phyloP scores from a whole-genome alignment of 2,113 vertebrate genomes.

The Octodon degus region DNA sequence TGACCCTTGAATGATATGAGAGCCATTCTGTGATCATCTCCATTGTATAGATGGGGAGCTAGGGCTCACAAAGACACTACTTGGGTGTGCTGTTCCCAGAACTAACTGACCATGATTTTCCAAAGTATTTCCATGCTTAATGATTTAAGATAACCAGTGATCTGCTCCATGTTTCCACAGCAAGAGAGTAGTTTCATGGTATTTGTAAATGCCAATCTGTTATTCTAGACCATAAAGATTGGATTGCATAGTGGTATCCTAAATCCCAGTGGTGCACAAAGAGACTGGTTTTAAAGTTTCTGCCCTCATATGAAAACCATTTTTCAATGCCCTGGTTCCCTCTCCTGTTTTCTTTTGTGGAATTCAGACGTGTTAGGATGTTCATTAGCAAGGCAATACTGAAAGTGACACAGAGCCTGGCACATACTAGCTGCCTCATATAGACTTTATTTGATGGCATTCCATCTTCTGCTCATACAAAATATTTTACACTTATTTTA shows the following conservation, averaged over 20 bases:
- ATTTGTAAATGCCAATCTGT: not conserved
- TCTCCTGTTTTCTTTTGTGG: not conserved
- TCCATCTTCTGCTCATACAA: not conserved
- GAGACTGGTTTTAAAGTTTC: not conserved
- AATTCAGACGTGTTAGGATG: not conserved
- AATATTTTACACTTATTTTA: slow-evolving; percentile 50
- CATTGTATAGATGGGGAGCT: not conserved
- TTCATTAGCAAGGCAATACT: not conserved
- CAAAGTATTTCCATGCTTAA: not conserved
- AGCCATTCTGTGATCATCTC: not conserved
- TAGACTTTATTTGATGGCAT: not conserved
- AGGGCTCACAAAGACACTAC: not conserved
- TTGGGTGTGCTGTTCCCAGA: not conserved
- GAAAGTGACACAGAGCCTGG: not conserved
- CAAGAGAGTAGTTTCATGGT: not conserved
- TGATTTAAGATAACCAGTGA: not conserved
- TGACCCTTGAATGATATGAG: not conserved
- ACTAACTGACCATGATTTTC: not conserved
- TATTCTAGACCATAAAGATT: not conserved
- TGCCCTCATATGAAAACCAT: not conserved
- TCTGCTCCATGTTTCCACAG: not conserved
- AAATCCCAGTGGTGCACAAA: not conserved
- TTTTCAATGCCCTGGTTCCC: not conserved
- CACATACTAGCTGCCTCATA: not conserved
- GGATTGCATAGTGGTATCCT: not conserved